Evolutionary conservation across 2,113 vertebrate species (phyloP).

Genomic region (Mixornis gularis): DNA sequence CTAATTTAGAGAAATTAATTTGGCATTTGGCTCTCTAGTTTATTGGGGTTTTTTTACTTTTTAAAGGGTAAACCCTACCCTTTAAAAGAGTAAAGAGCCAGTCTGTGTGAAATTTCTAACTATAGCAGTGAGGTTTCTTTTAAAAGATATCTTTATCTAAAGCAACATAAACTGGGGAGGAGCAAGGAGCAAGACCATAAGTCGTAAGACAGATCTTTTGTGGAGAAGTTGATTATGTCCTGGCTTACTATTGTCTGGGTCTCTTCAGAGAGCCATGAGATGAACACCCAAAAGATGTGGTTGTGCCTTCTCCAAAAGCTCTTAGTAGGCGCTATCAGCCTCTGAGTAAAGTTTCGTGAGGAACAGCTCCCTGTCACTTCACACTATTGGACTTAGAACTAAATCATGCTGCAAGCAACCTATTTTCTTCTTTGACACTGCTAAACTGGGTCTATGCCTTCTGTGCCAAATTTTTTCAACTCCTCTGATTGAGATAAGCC

Average conservation of each 20-base stretch:
- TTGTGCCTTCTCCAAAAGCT: not conserved
- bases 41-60: not conserved
- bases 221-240: not conserved
- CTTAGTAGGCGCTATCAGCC: not conserved
- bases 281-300: not conserved
- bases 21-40: not conserved
- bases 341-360: not conserved
- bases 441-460: not conserved
- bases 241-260: rapidly evolving
- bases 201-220: rapidly evolving
- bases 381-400: not conserved
- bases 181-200: not conserved
- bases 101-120: not conserved
- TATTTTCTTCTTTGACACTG: not conserved
- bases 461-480: not conserved
- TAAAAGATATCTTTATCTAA: not conserved
- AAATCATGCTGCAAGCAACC: not conserved
- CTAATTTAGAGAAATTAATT: not conserved
- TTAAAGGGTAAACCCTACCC: not conserved
- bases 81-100: not conserved
- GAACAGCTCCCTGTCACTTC: not conserved
- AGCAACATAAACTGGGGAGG: not conserved
- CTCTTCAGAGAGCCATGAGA: not conserved
- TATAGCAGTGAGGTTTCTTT: not conserved
- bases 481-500: not conserved